These are phyloP conservation scores for Ptilodon capucinus DNA, from an alignment of 2,888 invertebrate genomes.

Conservation along the genomic window DNA sequence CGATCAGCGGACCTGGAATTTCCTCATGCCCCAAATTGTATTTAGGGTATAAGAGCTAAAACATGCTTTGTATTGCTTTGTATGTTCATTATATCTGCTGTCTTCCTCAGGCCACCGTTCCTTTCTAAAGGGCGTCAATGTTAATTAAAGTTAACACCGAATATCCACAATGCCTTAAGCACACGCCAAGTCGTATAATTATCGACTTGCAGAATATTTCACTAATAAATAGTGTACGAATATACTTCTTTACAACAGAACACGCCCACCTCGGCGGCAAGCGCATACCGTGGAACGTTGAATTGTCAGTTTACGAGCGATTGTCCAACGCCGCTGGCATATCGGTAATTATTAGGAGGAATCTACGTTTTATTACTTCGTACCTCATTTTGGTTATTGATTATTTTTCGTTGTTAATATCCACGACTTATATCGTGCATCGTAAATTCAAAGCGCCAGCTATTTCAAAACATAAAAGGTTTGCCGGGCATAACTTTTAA, in stretches of 20 bases:
- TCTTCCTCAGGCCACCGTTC: neutral
- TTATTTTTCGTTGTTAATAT: neutral
- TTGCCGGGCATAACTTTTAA: constrained; percentile 52
- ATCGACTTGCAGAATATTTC: constrained; percentile 51
- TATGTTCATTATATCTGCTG: constrained; percentile 44
- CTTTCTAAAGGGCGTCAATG: constrained; percentile 39
- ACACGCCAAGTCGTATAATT: constrained; percentile 43
- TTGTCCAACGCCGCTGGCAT: constrained; percentile 41
- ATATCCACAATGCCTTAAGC: constrained; percentile 35
- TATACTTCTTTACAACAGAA: constrained; percentile 48
- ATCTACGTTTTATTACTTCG: constrained; percentile 19
- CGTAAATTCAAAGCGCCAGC: constrained; percentile 15
- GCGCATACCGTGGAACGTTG: constrained; percentile 32
- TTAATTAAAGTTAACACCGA: constrained; percentile 60
- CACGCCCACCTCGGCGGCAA: constrained; percentile 31
- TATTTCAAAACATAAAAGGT: constrained; percentile 30
- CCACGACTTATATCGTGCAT: neutral
- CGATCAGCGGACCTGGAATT: too few relatives aligned
- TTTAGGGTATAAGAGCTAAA: too few relatives aligned
- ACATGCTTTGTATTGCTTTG: too few relatives aligned
- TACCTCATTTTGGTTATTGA: neutral
- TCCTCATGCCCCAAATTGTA: too few relatives aligned
- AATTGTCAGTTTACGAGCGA: constrained; percentile 60
- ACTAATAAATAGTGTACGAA: constrained; percentile 44
- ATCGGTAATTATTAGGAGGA: constrained; percentile 44